These are phyloP conservation scores for Smithornis capensis DNA, from an alignment of 2,113 vertebrate species.

Conservation along the genomic window DNA sequence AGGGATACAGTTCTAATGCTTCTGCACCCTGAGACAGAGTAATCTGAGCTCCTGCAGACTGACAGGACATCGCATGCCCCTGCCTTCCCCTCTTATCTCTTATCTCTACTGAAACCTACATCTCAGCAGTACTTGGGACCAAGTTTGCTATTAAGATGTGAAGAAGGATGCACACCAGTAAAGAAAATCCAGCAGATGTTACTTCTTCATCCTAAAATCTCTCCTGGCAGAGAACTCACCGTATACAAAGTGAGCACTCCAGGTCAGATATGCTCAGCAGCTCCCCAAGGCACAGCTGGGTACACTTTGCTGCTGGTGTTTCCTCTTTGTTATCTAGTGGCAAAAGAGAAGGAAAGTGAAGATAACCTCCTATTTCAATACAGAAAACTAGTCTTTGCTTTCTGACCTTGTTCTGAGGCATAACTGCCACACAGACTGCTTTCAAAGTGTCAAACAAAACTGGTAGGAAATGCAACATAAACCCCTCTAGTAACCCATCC, in stretches of 20 bases:
- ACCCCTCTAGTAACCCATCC: not conserved
- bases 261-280: slow-evolving; percentile 82
- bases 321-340: not conserved
- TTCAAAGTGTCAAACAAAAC: not conserved
- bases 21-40: not conserved
- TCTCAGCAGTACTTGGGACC: not conserved
- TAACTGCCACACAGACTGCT: not conserved
- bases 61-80: not conserved
- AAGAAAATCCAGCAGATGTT: not conserved
- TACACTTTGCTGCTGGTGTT: not conserved
- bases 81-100: not conserved
- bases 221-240: slow-evolving; percentile 64
- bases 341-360: not conserved
- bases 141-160: not conserved
- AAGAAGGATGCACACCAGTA: not conserved
- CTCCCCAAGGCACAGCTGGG: not conserved
- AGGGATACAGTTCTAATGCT: not conserved
- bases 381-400: not conserved
- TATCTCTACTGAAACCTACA: not conserved
- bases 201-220: not conserved
- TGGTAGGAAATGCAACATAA: not conserved
- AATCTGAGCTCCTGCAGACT: not conserved
- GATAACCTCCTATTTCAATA: not conserved
- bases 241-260: slow-evolving; percentile 90
- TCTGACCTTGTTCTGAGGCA: not conserved